Conservation (phyloP, 2,797 vertebrate species). For the Anguilla megastoma region DNA sequence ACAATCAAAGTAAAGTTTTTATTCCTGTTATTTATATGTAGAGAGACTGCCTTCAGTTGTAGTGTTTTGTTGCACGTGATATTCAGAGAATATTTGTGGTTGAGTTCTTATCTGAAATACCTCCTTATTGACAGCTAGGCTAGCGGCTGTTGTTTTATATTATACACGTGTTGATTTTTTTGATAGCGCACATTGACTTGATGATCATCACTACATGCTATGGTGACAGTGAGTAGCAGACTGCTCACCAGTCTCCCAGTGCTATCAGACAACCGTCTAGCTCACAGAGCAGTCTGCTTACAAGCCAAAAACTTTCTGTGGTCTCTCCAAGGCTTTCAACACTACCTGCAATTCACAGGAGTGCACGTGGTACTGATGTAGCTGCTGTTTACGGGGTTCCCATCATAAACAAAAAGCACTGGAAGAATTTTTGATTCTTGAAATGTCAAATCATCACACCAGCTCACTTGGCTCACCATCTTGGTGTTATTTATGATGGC, state of each 20-base stretch:
- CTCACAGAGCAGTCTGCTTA: background rate
- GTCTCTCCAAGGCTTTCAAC: conserved; percentile 18
- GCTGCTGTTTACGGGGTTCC: background rate
- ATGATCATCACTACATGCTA: background rate
- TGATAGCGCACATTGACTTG: background rate
- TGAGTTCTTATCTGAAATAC: conserved; percentile 12
- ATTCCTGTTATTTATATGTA: background rate
- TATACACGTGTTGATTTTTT: background rate
- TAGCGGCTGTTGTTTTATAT: background rate
- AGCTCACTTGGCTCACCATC: background rate
- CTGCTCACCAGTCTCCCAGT: background rate
- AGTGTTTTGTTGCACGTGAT: background rate
- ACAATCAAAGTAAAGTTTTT: conserved; percentile 43
- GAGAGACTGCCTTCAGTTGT: background rate
- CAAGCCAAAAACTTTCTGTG: conserved; percentile 29
- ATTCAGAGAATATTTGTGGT: background rate
- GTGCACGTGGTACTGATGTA: background rate
- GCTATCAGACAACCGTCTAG: background rate
- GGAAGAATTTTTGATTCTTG: background rate
- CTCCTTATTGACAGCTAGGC: background rate
- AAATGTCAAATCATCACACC: background rate
- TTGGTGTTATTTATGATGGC: background rate
- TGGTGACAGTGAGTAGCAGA: background rate
- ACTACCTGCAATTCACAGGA: background rate
- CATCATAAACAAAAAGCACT: background rate